A percentile compares a stretch with the other conserved stretches of the same genome.
Evolutionary conservation across 2,113 vertebrate species (phyloP).

Genomic region (Dendropsophus ebraccatus): DNA sequence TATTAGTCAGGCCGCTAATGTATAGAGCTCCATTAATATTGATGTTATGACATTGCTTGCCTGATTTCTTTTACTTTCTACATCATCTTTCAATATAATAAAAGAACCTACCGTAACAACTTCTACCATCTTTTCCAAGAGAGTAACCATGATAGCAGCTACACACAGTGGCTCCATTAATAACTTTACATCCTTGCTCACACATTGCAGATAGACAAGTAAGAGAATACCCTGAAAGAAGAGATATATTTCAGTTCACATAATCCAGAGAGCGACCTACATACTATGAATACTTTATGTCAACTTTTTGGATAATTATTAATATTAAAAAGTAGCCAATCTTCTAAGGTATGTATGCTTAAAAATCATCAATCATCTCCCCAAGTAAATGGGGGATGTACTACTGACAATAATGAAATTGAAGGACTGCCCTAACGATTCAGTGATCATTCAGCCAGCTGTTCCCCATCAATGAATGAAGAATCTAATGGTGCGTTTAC

Average conservation of each 20-base stretch:
- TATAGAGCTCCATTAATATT: neutral
- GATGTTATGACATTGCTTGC: neutral
- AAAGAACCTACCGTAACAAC: slow-evolving; percentile 57
- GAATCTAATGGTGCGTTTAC: too few species aligned
- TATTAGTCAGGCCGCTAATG: too few species aligned
- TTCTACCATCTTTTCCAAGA: slow-evolving; percentile 60
- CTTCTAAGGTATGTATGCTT: too few species aligned
- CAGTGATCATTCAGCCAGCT: too few species aligned
- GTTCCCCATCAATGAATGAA: too few species aligned
- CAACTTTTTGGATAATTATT: too few species aligned
- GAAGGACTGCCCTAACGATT: too few species aligned
- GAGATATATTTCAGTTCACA: neutral
- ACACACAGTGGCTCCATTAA: slow-evolving; percentile 55
- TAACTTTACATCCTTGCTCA: slow-evolving; percentile 59
- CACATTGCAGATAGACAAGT: slow-evolving; percentile 55
- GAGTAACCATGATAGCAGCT: slow-evolving; percentile 57
- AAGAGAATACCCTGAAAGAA: slow-evolving; percentile 49
- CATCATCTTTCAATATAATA: neutral
- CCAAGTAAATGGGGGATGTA: too few species aligned
- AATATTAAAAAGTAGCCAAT: too few species aligned
- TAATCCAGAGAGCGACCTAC: neutral
- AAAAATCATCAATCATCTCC: too few species aligned
- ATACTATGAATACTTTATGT: neutral
- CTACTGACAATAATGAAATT: too few species aligned
- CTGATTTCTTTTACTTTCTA: too few species aligned